These are phyloP conservation scores for Colletes collaris DNA, from an alignment of 2,888 invertebrate species.

Conservation along the genomic window DNA sequence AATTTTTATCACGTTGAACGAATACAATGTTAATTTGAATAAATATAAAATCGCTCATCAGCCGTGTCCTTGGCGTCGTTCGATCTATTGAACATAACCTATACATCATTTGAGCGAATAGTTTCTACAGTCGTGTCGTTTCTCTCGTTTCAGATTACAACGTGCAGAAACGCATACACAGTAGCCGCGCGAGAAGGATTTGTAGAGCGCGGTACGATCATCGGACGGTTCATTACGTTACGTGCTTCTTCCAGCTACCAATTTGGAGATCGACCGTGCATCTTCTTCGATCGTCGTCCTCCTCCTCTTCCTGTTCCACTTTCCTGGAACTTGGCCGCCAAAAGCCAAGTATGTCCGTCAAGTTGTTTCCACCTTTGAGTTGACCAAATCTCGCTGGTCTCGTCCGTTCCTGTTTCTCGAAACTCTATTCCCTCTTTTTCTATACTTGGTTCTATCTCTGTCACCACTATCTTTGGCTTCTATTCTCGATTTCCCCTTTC, in stretches of 20 bases:
- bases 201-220: constrained; percentile 18
- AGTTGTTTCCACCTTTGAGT: constrained; percentile 47
- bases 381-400: constrained; percentile 60
- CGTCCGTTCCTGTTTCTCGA: constrained; percentile 39
- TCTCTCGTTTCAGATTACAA: constrained; percentile 51
- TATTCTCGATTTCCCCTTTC: not conserved
- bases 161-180: constrained; percentile 20
- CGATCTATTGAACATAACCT: constrained; percentile 14
- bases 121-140: constrained; percentile 3
- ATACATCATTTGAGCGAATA: constrained; percentile 3
- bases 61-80: constrained; percentile 8
- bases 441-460: not conserved
- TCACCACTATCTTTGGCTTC: not conserved
- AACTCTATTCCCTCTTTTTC: not conserved
- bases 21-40: no score
- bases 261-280: constrained; percentile 31
- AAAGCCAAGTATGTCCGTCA: constrained; percentile 43
- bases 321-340: constrained; percentile 53
- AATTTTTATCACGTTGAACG: no score
- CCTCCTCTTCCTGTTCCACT: constrained; percentile 46
- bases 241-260: constrained; percentile 12
- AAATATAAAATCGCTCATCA: no score
- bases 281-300: constrained; percentile 53
- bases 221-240: constrained; percentile 1
- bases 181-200: constrained; percentile 27